A percentile compares a stretch with the other conserved stretches of the same genome.
Evolutionary conservation across 2,797 vertebrate genomes (phyloP).

Genomic region (Gymnoscopelus microlampas): DNA sequence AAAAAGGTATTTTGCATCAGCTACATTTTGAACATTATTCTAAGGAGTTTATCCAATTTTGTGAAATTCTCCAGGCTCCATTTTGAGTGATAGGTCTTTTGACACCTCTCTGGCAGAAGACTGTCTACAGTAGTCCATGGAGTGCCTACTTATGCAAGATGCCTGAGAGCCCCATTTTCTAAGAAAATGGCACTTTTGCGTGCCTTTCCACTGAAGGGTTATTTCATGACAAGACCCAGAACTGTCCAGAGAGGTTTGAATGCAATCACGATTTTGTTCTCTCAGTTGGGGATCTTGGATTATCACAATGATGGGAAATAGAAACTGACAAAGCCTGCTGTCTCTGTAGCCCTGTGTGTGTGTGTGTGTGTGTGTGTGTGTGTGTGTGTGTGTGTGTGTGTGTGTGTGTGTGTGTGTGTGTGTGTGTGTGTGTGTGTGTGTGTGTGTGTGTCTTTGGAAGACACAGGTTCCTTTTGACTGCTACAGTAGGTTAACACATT

Average conservation of each 20-base stretch:
- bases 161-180: not conserved
- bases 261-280: not conserved
- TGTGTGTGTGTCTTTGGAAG: not conserved
- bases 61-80: too few relatives aligned
- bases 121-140: not conserved
- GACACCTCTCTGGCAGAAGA: too few relatives aligned
- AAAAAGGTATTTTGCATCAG: too few relatives aligned
- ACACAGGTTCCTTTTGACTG: constrained; percentile 9
- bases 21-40: too few relatives aligned
- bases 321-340: not conserved
- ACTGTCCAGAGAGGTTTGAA: not conserved
- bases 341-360: not conserved
- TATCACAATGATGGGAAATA: constrained; percentile 3
- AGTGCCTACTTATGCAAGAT: not conserved
- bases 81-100: too few relatives aligned
- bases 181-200: not conserved
- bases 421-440: constrained; percentile 10
- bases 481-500: not conserved
- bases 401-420: constrained; percentile 12
- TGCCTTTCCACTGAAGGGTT: not conserved
- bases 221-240: not conserved
- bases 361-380: not conserved
- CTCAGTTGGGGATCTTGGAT: constrained; percentile 5
- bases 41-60: too few relatives aligned
- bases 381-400: not conserved